phyloP scores from a whole-genome alignment of 1,140 invertebrate genomes.

The Platyura marginata region DNA sequence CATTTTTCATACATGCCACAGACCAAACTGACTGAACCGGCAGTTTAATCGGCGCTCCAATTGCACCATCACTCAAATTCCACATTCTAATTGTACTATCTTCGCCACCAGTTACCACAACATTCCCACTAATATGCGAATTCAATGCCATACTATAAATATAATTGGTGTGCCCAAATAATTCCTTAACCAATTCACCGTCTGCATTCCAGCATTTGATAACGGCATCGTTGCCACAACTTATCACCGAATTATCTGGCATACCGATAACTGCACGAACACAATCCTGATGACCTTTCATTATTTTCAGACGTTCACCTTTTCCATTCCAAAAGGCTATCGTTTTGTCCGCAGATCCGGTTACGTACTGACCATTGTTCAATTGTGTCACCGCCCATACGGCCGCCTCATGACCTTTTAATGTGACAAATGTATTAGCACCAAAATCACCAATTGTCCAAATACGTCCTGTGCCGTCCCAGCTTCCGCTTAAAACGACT shows the following conservation, averaged over 20 bases:
- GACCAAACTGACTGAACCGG: slow-evolving; percentile 83
- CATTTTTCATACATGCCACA: slow-evolving; percentile 59
- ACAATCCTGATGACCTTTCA: slow-evolving; percentile 76
- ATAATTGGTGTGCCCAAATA: slow-evolving; percentile 64
- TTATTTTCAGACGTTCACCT: slow-evolving; percentile 20
- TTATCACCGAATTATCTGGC: slow-evolving; percentile 52
- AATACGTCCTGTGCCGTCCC: slow-evolving; percentile 72
- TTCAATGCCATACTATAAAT: slow-evolving; percentile 44
- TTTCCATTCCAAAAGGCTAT: slow-evolving; percentile 63
- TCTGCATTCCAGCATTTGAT: slow-evolving; percentile 62
- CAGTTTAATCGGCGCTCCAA: slow-evolving; percentile 47
- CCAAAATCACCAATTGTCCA: slow-evolving; percentile 43
- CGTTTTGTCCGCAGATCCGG: slow-evolving; percentile 80
- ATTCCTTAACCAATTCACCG: slow-evolving; percentile 60
- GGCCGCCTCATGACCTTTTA: slow-evolving; percentile 65
- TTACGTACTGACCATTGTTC: slow-evolving; percentile 42
- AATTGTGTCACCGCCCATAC: slow-evolving; percentile 72
- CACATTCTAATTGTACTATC: slow-evolving; percentile 77
- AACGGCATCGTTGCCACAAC: slow-evolving; percentile 79
- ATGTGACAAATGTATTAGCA: slow-evolving; percentile 29
- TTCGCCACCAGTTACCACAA: slow-evolving; percentile 65
- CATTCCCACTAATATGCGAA: slow-evolving; percentile 30
- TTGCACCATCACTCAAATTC: slow-evolving; percentile 29
- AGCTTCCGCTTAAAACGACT: slow-evolving; percentile 51
- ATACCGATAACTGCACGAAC: slow-evolving; percentile 60